Evolutionary conservation across 2,888 invertebrate species (phyloP).

Genomic region (Blera fallax): DNA sequence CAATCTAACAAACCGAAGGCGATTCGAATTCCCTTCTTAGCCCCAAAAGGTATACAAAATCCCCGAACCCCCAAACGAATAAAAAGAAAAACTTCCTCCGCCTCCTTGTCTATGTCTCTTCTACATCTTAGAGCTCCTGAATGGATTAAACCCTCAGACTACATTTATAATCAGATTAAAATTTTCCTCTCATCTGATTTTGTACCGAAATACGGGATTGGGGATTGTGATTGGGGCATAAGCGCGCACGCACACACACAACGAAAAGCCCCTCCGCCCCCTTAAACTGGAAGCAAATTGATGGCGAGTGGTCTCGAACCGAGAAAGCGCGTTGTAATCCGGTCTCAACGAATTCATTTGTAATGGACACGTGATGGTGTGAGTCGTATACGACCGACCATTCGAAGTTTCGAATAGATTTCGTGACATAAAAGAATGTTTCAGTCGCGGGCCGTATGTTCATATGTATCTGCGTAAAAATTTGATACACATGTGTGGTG

Average conservation of each 20-base stretch:
- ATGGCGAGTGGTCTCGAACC: not conserved
- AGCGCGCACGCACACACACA: not conserved
- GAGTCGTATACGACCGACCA: too few relatives aligned
- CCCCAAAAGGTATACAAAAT: constrained; percentile 2
- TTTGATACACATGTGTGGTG: not conserved
- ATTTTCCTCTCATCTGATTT: constrained; percentile 66
- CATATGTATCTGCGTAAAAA: not conserved
- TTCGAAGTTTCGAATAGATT: too few relatives aligned
- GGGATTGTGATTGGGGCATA: not conserved
- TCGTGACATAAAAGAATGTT: not conserved
- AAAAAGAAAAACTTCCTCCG: not conserved
- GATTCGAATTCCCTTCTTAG: constrained; percentile 45
- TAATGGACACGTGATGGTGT: constrained; percentile 16
- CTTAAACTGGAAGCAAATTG: not conserved
- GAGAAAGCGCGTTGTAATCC: constrained; percentile 50
- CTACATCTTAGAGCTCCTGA: not conserved
- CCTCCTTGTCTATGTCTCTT: not conserved
- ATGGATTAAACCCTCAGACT: constrained; percentile 62
- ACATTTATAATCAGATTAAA: constrained; percentile 73
- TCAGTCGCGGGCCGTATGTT: not conserved
- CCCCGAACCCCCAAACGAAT: constrained; percentile 14
- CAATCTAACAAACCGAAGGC: constrained; percentile 62
- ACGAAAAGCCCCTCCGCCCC: too few relatives aligned
- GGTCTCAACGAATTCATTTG: constrained; percentile 51
- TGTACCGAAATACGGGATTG: not conserved